Evolutionary conservation across 2,888 invertebrate species (phyloP).

Genomic region (Hypolimnas misippus): DNA sequence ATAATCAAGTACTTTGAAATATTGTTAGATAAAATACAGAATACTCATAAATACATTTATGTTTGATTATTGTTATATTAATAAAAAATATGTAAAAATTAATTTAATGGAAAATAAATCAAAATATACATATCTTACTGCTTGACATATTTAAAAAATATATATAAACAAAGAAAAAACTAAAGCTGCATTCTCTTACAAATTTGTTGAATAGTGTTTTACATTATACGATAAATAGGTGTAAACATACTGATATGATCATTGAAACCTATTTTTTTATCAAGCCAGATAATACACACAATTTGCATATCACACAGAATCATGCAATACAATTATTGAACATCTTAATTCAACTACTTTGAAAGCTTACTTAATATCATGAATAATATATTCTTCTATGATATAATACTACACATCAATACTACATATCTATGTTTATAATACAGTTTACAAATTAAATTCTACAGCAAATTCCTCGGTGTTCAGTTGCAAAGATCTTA

Average conservation of each 20-base stretch:
- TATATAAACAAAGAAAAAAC: too few species aligned
- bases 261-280: neutral
- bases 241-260: neutral
- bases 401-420: slow-evolving; percentile 9
- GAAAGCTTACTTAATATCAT: neutral
- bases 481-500: neutral
- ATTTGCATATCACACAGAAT: too few species aligned
- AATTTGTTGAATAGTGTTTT: too few species aligned
- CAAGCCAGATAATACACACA: neutral
- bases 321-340: neutral
- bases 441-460: neutral
- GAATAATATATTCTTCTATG: neutral
- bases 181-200: too few species aligned
- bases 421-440: neutral
- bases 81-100: too few species aligned
- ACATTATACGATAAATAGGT: neutral
- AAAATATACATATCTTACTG: too few species aligned
- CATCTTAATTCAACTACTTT: neutral
- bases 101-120: too few species aligned
- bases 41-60: too few species aligned
- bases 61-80: too few species aligned
- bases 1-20: too few species aligned
- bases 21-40: too few species aligned
- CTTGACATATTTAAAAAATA: too few species aligned
- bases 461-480: neutral